Evolutionary conservation across 2,888 invertebrate genomes (phyloP).

Genomic region (Stenotaenia linearis): DNA sequence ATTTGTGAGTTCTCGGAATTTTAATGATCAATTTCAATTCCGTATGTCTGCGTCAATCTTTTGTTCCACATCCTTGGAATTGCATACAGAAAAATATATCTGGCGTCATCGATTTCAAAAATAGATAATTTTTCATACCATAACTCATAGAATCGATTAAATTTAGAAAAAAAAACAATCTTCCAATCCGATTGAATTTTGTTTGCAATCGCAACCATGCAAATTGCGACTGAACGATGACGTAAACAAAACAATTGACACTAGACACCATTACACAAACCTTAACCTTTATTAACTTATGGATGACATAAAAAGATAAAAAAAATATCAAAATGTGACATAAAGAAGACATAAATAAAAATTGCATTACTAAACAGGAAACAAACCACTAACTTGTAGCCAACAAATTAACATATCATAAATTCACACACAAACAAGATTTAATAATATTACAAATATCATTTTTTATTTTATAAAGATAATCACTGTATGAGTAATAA

Average conservation of each 20-base stretch:
- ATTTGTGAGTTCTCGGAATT: background rate
- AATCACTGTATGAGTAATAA: too few species aligned
- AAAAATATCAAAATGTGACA: background rate
- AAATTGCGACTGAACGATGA: background rate
- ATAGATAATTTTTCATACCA: background rate
- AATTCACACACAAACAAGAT: background rate
- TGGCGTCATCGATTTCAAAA: background rate
- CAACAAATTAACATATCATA: background rate
- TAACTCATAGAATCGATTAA: background rate
- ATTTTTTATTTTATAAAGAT: too few species aligned
- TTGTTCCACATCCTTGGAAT: background rate
- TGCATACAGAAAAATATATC: background rate
- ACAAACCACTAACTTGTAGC: background rate
- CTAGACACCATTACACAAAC: background rate
- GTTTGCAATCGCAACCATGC: too few species aligned
- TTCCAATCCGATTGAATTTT: too few species aligned
- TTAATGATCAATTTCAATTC: background rate
- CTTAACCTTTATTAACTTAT: background rate
- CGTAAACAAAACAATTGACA: background rate
- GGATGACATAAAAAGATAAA: constrained; percentile 17
- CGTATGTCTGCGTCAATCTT: background rate
- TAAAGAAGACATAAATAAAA: background rate
- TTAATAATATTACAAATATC: background rate
- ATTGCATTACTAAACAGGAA: background rate
- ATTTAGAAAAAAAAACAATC: background rate